Conservation (phyloP, 2,888 invertebrate genomes). For the Eristalis arbustorum region DNA sequence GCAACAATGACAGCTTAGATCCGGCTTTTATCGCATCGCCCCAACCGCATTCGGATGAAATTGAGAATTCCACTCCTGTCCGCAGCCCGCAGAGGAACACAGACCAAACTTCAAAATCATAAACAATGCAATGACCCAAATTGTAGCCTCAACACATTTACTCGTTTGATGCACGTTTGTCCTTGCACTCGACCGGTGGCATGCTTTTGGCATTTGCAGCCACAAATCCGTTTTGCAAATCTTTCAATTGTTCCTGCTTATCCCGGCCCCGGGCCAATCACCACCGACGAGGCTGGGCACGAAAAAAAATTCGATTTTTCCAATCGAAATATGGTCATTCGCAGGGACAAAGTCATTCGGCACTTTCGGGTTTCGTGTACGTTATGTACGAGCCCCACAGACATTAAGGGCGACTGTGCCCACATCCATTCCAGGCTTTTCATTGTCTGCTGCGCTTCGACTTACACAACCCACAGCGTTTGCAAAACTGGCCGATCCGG, state of each 20-base stretch:
- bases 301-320: constrained; percentile 27
- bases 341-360: constrained; percentile 7
- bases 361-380: not conserved
- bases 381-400: not conserved
- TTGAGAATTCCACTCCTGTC: not conserved
- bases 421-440: constrained; percentile 44
- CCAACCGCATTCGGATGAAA: not conserved
- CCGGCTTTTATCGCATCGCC: not conserved
- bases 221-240: constrained; percentile 65
- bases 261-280: constrained; percentile 25
- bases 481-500: not conserved
- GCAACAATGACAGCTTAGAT: not conserved
- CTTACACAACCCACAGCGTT: constrained; percentile 7
- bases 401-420: constrained; percentile 13
- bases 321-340: constrained; percentile 23
- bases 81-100: not conserved
- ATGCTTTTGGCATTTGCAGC: constrained; percentile 52
- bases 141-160: constrained; percentile 17
- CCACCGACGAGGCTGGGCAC: not conserved
- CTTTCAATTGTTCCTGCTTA: constrained; percentile 54
- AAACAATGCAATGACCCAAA: constrained; percentile 59
- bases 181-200: constrained; percentile 21
- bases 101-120: constrained; percentile 43
- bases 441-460: constrained; percentile 33
- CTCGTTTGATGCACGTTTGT: constrained; percentile 27